Percentiles rank a stretch among this genome's conserved stretches.
These are phyloP conservation scores for Nautilus pompilius DNA, from an alignment of 1,140 invertebrate genomes.

Conservation along the genomic window DNA sequence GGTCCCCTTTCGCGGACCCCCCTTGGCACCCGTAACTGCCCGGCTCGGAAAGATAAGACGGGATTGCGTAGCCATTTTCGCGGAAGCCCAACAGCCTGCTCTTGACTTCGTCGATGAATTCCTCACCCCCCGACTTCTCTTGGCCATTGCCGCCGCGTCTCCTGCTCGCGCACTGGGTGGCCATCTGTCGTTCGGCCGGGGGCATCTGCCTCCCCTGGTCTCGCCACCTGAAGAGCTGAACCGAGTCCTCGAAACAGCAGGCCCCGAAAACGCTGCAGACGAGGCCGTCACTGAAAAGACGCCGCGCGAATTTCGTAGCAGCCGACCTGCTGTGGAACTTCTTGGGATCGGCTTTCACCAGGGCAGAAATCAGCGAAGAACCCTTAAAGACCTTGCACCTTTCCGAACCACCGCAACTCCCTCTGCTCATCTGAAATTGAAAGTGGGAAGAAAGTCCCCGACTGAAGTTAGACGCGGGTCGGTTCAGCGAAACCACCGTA, in stretches of 20 bases:
- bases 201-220: neutral
- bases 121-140: conserved; percentile 1
- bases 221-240: conserved; percentile 42
- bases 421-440: no score
- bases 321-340: conserved; percentile 31
- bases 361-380: conserved; percentile 32
- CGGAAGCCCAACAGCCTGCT: conserved; percentile 20
- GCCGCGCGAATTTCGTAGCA: conserved; percentile 35
- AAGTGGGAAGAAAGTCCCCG: no score
- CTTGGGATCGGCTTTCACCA: conserved; percentile 30
- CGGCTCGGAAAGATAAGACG: conserved; percentile 24
- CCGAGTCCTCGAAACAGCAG: conserved; percentile 42
- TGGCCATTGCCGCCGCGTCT: neutral
- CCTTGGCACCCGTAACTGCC: no score
- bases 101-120: conserved; percentile 23
- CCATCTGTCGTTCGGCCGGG: neutral
- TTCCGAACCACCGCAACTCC: no score
- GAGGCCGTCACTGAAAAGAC: conserved; percentile 38
- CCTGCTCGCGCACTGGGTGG: neutral
- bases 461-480: no score
- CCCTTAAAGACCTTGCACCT: conserved; percentile 45
- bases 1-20: no score
- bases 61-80: conserved; percentile 22
- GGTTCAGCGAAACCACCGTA: no score
- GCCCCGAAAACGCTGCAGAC: conserved; percentile 37